Evolutionary conservation across 2,113 vertebrate species (phyloP).

Genomic region (Lampris incognitus): DNA sequence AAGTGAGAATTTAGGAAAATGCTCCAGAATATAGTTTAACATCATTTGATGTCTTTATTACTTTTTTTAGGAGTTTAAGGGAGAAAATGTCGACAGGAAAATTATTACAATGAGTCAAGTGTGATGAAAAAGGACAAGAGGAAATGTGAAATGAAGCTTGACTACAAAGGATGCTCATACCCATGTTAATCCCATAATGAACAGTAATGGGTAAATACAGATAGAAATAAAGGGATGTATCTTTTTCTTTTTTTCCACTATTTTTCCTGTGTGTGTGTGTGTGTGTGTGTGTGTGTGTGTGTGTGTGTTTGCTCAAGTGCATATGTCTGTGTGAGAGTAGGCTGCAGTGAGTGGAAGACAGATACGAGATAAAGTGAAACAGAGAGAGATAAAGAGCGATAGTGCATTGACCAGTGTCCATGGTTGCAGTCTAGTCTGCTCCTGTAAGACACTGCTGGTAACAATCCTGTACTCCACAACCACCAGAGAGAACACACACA

Average conservation of each 20-base stretch:
- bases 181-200: neutral
- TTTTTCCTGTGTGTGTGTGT: neutral
- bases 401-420: constrained; percentile 58
- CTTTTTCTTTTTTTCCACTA: constrained; percentile 29
- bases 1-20: neutral
- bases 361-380: constrained; percentile 20
- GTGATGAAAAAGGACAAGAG: neutral
- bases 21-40: constrained; percentile 26
- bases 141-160: neutral
- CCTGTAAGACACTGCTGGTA: constrained; percentile 60
- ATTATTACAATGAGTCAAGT: constrained; percentile 5
- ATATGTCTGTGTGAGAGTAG: neutral
- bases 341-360: constrained; percentile 13
- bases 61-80: constrained; percentile 3
- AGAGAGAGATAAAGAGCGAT: constrained; percentile 13
- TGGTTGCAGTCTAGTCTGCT: constrained; percentile 54
- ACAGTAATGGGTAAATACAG: neutral
- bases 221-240: constrained; percentile 2
- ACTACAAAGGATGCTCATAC: constrained; percentile 7
- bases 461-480: constrained; percentile 58
- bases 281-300: neutral
- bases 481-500: constrained; percentile 43
- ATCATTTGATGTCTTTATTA: constrained; percentile 25
- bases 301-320: neutral
- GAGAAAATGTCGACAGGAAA: constrained; percentile 12